Percentiles rank a stretch among this genome's conserved stretches.
phyloP scores from a whole-genome alignment of 2,888 invertebrate species.

The Trissolcus japonicus region DNA sequence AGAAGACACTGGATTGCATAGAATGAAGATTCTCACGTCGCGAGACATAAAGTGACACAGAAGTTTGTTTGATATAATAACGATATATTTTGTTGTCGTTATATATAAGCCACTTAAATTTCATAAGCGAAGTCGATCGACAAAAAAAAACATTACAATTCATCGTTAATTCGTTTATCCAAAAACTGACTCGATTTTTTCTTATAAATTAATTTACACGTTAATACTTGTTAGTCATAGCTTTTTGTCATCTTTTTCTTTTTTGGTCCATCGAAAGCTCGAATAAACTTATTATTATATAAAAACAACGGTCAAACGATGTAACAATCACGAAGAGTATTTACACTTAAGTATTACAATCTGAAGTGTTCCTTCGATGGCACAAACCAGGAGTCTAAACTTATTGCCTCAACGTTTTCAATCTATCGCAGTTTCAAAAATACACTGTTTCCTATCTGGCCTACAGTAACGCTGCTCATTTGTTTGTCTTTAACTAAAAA shows the following conservation, averaged over 20 bases:
- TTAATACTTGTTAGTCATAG: constrained; percentile 42
- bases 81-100: constrained; percentile 36
- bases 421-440: no score
- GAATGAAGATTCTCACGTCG: neutral
- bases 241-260: constrained; percentile 27
- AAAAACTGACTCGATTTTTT: neutral
- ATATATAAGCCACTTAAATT: constrained; percentile 18
- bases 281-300: no score
- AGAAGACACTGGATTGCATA: constrained; percentile 13
- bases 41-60: constrained; percentile 19
- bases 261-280: constrained; percentile 1
- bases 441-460: no score
- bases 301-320: neutral
- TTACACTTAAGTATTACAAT: no score
- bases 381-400: no score
- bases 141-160: neutral
- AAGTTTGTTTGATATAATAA: constrained; percentile 32
- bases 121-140: constrained; percentile 12
- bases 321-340: no score
- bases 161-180: neutral
- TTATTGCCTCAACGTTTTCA: no score
- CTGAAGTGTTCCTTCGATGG: no score
- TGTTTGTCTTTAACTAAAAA: no score
- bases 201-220: constrained; percentile 2
- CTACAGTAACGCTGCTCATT: no score